These are phyloP conservation scores for Drosophila macrothrix DNA, from an alignment of 2,888 invertebrate species.

Conservation along the genomic window DNA sequence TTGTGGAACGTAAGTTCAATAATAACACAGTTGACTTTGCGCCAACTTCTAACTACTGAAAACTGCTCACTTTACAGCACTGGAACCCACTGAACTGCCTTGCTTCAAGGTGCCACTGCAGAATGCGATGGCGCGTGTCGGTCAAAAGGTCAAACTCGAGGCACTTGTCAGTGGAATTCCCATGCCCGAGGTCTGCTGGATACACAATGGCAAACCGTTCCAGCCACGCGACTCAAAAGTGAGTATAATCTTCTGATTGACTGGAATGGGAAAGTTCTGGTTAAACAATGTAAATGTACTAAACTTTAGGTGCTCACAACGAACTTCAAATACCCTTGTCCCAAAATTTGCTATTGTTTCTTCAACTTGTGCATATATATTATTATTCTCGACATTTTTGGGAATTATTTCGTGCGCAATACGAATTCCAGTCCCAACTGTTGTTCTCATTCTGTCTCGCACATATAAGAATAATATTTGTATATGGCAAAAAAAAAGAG, in stretches of 20 bases:
- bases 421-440: conserved; percentile 19
- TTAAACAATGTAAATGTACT: neutral
- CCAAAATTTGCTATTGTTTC: neutral
- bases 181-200: conserved; percentile 88
- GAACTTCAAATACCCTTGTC: conserved; percentile 15
- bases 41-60: neutral
- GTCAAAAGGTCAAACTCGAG: conserved; percentile 90
- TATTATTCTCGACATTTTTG: neutral
- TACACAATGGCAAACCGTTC: conserved; percentile 88
- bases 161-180: conserved; percentile 89
- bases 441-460: conserved; percentile 17
- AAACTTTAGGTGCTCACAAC: neutral
- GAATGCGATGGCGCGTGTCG: conserved; percentile 90
- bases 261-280: neutral
- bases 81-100: conserved; percentile 88
- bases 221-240: conserved; percentile 88
- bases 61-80: conserved; percentile 83
- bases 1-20: conserved; percentile 88
- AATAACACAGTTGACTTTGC: conserved; percentile 12
- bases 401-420: neutral
- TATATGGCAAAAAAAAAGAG: conserved; percentile 18
- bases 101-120: conserved; percentile 88
- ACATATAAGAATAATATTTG: conserved; percentile 24
- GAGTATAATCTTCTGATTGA: conserved; percentile 69
- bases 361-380: neutral